Evolutionary conservation across 2,888 invertebrate species (phyloP).

Genomic region (Drosophila prolongata): DNA sequence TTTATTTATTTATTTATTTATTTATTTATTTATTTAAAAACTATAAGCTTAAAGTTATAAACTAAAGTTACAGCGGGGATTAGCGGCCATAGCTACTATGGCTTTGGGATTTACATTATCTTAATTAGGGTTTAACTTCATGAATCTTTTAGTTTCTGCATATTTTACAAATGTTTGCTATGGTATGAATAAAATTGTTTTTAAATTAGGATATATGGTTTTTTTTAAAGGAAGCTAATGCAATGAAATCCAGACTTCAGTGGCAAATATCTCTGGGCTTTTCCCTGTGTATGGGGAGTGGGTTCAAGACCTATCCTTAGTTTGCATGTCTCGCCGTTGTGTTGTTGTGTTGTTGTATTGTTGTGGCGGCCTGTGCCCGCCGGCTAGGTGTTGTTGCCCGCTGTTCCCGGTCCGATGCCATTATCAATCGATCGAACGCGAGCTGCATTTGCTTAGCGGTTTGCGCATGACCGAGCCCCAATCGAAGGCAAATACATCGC

Average conservation of each 20-base stretch:
- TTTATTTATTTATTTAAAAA: too few species aligned
- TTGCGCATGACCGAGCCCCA: constrained; percentile 41
- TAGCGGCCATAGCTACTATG: too few species aligned
- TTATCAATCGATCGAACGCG: constrained; percentile 80
- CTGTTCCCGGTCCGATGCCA: constrained; percentile 55
- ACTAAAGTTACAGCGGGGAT: too few species aligned
- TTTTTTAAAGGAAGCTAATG: too few species aligned
- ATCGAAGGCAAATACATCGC: constrained; percentile 36
- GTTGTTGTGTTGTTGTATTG: constrained; percentile 33
- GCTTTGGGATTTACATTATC: too few species aligned
- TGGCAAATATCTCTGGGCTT: background rate
- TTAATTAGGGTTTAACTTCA: background rate
- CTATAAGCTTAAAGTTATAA: too few species aligned
- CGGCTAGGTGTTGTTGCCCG: constrained; percentile 51
- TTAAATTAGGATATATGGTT: background rate
- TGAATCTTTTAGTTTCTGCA: background rate
- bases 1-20: background rate
- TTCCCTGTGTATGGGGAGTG: constrained; percentile 2
- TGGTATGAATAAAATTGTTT: too few species aligned
- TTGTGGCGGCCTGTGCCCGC: constrained; percentile 44
- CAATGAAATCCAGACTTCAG: too few species aligned
- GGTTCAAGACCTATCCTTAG: constrained; percentile 56
- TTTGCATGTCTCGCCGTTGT: constrained; percentile 62
- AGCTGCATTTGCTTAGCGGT: constrained; percentile 74
- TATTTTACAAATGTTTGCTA: too few species aligned